These are phyloP conservation scores for Triplophysa tibetana DNA, from an alignment of 2,113 vertebrate genomes.

Conservation along the genomic window DNA sequence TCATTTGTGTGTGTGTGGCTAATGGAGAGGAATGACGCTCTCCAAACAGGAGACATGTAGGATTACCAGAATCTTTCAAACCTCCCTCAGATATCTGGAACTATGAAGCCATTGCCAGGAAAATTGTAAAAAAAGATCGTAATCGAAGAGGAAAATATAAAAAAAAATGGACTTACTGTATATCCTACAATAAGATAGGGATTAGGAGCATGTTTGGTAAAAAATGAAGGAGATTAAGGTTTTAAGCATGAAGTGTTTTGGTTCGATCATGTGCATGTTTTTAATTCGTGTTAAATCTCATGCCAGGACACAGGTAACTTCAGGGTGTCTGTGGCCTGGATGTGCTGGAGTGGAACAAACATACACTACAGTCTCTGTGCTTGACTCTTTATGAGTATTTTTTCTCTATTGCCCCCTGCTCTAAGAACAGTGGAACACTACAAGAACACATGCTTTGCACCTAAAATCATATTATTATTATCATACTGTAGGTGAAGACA, in stretches of 20 bases:
- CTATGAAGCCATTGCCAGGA: no score
- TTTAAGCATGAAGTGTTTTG: no score
- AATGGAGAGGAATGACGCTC: no score
- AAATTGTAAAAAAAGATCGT: not conserved
- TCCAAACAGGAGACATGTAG: no score
- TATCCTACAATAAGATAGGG: not conserved
- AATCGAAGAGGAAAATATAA: conserved; percentile 23
- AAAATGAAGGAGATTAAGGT: no score
- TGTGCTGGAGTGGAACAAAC: conserved; percentile 29
- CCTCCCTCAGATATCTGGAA: no score
- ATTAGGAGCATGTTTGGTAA: no score
- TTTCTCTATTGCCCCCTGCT: conserved; percentile 41
- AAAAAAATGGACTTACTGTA: conserved; percentile 1
- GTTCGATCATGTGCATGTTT: not conserved
- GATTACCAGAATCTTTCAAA: no score
- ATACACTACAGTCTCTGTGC: not conserved
- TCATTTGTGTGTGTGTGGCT: no score
- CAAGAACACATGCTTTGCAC: conserved; percentile 48
- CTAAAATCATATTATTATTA: conserved; percentile 32
- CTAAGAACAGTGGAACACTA: not conserved
- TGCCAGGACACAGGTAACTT: not conserved
- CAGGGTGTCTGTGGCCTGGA: conserved; percentile 45
- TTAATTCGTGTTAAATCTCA: no score
- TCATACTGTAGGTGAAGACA: not conserved
- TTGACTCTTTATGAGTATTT: conserved; percentile 16